Conservation (phyloP, 1,140 invertebrate species). For the Drosophila novamexicana region DNA sequence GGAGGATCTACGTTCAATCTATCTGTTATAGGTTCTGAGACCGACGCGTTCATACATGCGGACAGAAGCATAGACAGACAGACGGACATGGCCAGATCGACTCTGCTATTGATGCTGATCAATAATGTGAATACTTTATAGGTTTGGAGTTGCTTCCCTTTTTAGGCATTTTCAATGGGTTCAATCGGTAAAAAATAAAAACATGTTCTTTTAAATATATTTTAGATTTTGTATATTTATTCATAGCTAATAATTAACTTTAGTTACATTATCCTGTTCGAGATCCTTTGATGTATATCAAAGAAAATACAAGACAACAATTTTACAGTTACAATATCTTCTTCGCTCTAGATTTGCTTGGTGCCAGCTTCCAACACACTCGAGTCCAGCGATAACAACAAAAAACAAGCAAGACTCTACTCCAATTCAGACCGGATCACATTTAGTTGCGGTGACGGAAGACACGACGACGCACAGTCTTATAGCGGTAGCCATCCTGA, state of each 20-base stretch:
- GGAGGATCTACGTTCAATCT: too few species aligned
- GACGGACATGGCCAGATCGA: too few species aligned
- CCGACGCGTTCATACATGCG: too few species aligned
- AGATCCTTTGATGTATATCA: slow-evolving; percentile 31
- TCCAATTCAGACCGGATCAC: background rate
- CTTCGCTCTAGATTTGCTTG: slow-evolving; percentile 28
- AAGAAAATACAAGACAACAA: slow-evolving; percentile 39
- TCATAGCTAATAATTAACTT: background rate
- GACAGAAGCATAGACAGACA: too few species aligned
- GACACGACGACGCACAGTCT: slow-evolving; percentile 68
- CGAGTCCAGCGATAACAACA: slow-evolving; percentile 44
- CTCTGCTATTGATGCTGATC: too few species aligned
- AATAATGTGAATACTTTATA: too few species aligned
- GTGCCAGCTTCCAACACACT: background rate
- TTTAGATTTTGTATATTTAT: too few species aligned
- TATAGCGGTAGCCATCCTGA: slow-evolving; percentile 68
- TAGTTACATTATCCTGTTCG: slow-evolving; percentile 14
- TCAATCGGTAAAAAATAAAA: too few species aligned
- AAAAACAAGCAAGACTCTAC: slow-evolving; percentile 50
- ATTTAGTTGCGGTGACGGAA: slow-evolving; percentile 66
- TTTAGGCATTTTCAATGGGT: too few species aligned
- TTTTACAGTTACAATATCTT: slow-evolving; percentile 3
- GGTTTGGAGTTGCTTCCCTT: too few species aligned
- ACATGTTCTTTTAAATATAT: too few species aligned
- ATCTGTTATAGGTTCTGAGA: too few species aligned